phyloP scores from a whole-genome alignment of 2,888 invertebrate genomes.

The Cryptocephalus moraei region DNA sequence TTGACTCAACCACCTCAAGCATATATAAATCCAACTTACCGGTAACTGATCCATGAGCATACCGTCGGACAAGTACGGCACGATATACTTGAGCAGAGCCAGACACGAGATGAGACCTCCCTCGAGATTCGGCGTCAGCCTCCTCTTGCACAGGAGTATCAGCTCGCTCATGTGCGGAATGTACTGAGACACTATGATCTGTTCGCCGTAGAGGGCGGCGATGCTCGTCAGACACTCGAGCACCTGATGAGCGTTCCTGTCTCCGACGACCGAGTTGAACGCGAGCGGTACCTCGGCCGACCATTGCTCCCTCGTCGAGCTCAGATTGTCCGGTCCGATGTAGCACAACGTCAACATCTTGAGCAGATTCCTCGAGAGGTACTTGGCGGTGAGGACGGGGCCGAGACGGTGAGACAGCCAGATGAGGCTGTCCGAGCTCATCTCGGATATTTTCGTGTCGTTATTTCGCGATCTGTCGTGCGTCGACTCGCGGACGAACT shows the following conservation, averaged over 20 bases:
- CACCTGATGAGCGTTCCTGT: slow-evolving; percentile 76
- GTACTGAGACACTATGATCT: slow-evolving; percentile 80
- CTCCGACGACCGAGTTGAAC: slow-evolving; percentile 60
- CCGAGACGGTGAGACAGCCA: slow-evolving; percentile 92
- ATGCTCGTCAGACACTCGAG: slow-evolving; percentile 83
- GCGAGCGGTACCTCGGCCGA: slow-evolving; percentile 34
- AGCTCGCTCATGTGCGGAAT: slow-evolving; percentile 82
- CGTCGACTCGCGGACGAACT: neutral
- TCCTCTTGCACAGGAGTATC: slow-evolving; percentile 67
- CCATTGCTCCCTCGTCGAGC: slow-evolving; percentile 31
- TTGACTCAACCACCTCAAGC: neutral
- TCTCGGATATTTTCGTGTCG: slow-evolving; percentile 62
- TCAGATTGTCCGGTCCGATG: slow-evolving; percentile 66
- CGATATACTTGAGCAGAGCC: slow-evolving; percentile 66
- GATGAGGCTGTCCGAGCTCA: slow-evolving; percentile 77
- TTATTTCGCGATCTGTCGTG: too few relatives aligned
- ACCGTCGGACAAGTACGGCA: slow-evolving; percentile 73
- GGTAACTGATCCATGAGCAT: slow-evolving; percentile 81
- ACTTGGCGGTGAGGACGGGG: slow-evolving; percentile 85
- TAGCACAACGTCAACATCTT: slow-evolving; percentile 93
- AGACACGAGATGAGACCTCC: slow-evolving; percentile 79
- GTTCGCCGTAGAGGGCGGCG: slow-evolving; percentile 78
- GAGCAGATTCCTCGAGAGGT: slow-evolving; percentile 81
- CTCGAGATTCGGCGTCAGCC: slow-evolving; percentile 76
- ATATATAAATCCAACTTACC: slow-evolving; percentile 38